phyloP scores from a whole-genome alignment of 2,888 invertebrate species.

The Luffia ferchaultella region DNA sequence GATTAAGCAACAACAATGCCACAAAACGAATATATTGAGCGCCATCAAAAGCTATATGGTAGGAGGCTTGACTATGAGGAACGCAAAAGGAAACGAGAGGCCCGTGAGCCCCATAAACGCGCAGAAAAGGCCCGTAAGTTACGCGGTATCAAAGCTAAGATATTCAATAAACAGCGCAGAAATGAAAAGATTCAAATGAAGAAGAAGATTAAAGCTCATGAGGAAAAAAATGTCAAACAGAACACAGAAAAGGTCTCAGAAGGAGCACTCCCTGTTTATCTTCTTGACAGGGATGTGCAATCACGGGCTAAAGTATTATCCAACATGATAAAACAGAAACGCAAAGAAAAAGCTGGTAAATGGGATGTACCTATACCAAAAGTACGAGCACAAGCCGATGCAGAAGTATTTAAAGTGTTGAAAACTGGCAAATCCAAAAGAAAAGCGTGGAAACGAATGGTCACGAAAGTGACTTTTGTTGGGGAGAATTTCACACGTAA shows the following conservation, averaged over 20 bases:
- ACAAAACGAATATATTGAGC: constrained; percentile 99
- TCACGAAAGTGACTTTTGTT: constrained; percentile 97
- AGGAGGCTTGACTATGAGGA: constrained; percentile 98
- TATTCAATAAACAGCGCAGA: constrained; percentile 95
- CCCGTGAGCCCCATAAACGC: constrained; percentile 90
- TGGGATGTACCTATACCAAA: constrained; percentile 99
- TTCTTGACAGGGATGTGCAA: constrained; percentile 96
- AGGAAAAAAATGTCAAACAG: constrained; percentile 90
- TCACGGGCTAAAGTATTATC: constrained; percentile 94
- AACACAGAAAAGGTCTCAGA: constrained; percentile 85
- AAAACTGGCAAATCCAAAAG: constrained; percentile 91
- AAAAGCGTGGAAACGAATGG: constrained; percentile 99
- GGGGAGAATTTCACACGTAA: constrained; percentile 98
- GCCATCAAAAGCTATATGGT: constrained; percentile 96
- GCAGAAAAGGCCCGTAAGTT: constrained; percentile 91
- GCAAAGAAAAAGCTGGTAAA: constrained; percentile 99
- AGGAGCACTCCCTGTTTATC: constrained; percentile 94
- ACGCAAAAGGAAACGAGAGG: constrained; percentile 93
- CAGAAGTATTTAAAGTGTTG: constrained; percentile 95
- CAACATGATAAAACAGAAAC: constrained; percentile 99
- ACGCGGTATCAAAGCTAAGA: constrained; percentile 95
- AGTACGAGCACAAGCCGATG: constrained; percentile 95
- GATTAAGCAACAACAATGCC: constrained; percentile 79
- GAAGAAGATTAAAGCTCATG: constrained; percentile 97
- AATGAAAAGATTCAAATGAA: constrained; percentile 99